phyloP scores from a whole-genome alignment of 2,797 vertebrate species.

The Tiaroga cobitis region DNA sequence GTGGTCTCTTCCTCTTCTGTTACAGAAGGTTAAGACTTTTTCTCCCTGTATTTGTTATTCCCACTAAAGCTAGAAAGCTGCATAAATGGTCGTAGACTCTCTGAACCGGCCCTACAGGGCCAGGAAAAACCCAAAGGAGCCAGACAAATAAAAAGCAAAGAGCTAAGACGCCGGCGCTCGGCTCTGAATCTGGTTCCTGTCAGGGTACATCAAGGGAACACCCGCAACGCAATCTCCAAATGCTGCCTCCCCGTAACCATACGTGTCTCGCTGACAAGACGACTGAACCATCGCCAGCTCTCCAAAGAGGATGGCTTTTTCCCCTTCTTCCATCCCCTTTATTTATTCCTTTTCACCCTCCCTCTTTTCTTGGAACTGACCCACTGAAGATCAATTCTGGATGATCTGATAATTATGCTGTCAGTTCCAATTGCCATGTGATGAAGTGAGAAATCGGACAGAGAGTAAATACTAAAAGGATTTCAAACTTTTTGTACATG shows the following conservation, averaged over 20 bases:
- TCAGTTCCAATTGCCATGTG: conserved; percentile 79
- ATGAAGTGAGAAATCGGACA: conserved; percentile 82
- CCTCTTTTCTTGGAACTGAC: conserved; percentile 61
- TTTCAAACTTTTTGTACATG: conserved; percentile 67
- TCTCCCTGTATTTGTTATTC: conserved; percentile 81
- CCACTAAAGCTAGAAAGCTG: conserved; percentile 79
- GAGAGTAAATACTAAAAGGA: conserved; percentile 78
- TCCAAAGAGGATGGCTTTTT: conserved; percentile 59
- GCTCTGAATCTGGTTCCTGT: conserved; percentile 85
- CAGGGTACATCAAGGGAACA: conserved; percentile 87
- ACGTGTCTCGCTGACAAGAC: conserved; percentile 65
- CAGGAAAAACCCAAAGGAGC: conserved; percentile 84
- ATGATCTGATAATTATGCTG: conserved; percentile 85
- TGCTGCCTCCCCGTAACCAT: conserved; percentile 70
- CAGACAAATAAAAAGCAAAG: conserved; percentile 83
- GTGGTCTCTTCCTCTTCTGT: conserved; percentile 72
- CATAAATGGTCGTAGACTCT: conserved; percentile 75
- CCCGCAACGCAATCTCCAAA: conserved; percentile 85
- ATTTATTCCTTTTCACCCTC: conserved; percentile 44
- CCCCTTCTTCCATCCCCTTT: conserved; percentile 46
- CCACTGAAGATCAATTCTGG: conserved; percentile 81
- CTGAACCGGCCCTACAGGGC: conserved; percentile 75
- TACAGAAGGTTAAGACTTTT: conserved; percentile 72
- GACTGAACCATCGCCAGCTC: conserved; percentile 64
- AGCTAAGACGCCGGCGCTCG: conserved; percentile 73